These are phyloP conservation scores for Drosophila histrio DNA, from an alignment of 2,888 invertebrate genomes.

Conservation along the genomic window DNA sequence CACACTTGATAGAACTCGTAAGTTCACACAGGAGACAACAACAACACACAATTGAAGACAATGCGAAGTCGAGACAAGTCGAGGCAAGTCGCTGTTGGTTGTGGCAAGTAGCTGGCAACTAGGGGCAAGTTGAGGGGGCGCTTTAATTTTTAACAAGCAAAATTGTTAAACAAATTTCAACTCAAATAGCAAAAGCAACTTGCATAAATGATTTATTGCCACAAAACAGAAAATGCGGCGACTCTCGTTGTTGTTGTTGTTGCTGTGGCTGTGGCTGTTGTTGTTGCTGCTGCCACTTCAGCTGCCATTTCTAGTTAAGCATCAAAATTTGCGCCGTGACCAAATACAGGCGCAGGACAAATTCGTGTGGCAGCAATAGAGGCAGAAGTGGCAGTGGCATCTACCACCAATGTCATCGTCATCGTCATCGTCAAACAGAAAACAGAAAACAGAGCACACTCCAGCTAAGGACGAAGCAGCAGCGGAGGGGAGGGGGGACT, in stretches of 20 bases:
- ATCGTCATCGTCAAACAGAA: slow-evolving; percentile 46
- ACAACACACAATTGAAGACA: slow-evolving; percentile 11
- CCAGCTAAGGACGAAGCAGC: slow-evolving; percentile 43
- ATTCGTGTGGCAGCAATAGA: slow-evolving; percentile 34
- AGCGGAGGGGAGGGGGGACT: neutral
- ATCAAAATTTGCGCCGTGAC: slow-evolving; percentile 77
- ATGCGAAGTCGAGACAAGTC: slow-evolving; percentile 1
- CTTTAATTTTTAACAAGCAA: slow-evolving; percentile 74
- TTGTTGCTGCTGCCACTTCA: slow-evolving; percentile 63
- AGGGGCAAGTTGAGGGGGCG: slow-evolving; percentile 9
- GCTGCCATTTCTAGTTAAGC: slow-evolving; percentile 76
- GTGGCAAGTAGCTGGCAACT: neutral
- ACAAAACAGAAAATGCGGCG: slow-evolving; percentile 43
- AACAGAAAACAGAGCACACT: slow-evolving; percentile 65
- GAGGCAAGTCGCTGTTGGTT: neutral
- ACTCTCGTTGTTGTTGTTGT: slow-evolving; percentile 1
- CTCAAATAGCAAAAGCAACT: slow-evolving; percentile 64
- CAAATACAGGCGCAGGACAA: slow-evolving; percentile 74
- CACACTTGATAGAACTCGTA: slow-evolving; percentile 4
- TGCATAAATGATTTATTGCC: slow-evolving; percentile 78
- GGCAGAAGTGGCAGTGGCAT: slow-evolving; percentile 36
- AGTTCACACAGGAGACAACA: slow-evolving; percentile 16
- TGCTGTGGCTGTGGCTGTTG: slow-evolving; percentile 22
- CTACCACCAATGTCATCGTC: slow-evolving; percentile 50
- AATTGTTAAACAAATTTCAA: slow-evolving; percentile 71